Evolutionary conservation across 1,140 invertebrate species (phyloP).

Genomic region (Scylla paramamosain): DNA sequence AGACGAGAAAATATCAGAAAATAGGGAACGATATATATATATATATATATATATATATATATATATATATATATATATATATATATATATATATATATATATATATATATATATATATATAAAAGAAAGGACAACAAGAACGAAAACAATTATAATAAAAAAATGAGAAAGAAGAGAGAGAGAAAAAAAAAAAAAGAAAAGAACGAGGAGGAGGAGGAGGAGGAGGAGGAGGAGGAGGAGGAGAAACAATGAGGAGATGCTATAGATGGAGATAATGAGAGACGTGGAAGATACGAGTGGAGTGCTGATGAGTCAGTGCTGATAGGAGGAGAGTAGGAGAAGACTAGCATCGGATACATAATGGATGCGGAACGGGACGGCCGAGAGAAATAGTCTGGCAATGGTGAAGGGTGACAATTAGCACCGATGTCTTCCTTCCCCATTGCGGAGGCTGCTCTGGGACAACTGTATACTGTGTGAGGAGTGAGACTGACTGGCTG

Average conservation of each 20-base stretch:
- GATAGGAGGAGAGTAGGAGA: neutral
- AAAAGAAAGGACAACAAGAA: no score
- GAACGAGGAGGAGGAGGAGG: neutral
- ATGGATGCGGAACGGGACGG: neutral
- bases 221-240: neutral
- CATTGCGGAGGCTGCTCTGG: neutral
- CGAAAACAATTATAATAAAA: no score
- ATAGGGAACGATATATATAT: no score
- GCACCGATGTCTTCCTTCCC: no score
- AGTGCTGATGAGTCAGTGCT: neutral
- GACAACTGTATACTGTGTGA: neutral
- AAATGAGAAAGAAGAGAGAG: neutral
- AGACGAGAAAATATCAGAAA: neutral
- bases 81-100: no score
- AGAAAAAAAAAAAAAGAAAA: neutral
- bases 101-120: no score
- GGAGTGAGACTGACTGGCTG: neutral
- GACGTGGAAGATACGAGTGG: neutral
- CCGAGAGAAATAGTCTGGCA: neutral
- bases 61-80: no score
- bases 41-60: no score
- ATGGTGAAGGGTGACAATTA: no score
- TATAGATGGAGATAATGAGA: constrained; percentile 6
- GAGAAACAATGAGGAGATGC: neutral
- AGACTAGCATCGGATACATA: neutral